These are phyloP conservation scores for Drosophila nigritarsus DNA, from an alignment of 2,888 invertebrate species.

Conservation along the genomic window DNA sequence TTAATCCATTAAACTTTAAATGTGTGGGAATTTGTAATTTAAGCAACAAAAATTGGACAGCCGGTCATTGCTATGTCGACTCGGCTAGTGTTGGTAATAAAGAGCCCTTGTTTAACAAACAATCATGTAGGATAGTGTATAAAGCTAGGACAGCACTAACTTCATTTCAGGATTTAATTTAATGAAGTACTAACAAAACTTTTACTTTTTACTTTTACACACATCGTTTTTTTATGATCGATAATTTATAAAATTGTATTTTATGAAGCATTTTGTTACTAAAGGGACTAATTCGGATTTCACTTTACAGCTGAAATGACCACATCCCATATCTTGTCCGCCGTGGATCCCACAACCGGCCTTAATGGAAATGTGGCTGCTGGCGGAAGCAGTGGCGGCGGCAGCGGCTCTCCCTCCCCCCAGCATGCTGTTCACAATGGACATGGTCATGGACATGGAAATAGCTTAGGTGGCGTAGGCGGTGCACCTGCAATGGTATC, in stretches of 20 bases:
- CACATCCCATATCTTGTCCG: constrained; percentile 90
- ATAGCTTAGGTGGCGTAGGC: constrained; percentile 45
- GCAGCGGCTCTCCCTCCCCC: constrained; percentile 54
- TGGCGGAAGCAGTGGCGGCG: constrained; percentile 33
- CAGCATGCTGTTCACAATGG: constrained; percentile 69
- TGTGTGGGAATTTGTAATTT: neutral
- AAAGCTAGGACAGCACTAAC: neutral
- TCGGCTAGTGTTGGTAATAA: neutral
- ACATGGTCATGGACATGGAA: constrained; percentile 55
- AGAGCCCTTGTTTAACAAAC: neutral
- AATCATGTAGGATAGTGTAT: neutral
- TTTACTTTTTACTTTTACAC: neutral
- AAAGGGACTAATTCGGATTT: neutral
- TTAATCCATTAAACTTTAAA: neutral
- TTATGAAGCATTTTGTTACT: constrained; percentile 21
- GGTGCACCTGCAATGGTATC: constrained; percentile 65
- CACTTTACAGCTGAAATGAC: constrained; percentile 86
- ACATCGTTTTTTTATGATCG: neutral
- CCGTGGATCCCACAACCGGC: constrained; percentile 89
- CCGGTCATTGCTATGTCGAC: neutral
- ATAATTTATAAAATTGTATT: neutral
- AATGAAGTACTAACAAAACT: neutral
- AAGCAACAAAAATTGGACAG: neutral
- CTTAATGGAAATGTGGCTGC: constrained; percentile 68
- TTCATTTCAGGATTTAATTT: neutral